Evolutionary conservation across 1,140 invertebrate species (phyloP), one percentile per base, ranked within the genome.

Genomic region (Eupeodes corollae): DNA sequence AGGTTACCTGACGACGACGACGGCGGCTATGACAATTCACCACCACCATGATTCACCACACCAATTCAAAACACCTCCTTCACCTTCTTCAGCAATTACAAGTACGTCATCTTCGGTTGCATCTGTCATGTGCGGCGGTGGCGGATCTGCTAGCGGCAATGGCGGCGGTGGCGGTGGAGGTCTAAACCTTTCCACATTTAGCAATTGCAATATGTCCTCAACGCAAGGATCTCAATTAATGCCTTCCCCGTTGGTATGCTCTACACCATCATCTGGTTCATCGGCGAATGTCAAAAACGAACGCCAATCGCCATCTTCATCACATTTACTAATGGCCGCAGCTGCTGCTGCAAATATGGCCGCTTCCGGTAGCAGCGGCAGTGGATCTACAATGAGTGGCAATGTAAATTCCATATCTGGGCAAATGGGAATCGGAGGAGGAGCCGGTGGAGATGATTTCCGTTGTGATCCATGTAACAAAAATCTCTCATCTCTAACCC

Each of bases 401-500:
- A 12, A 32, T 30, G 43, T 30, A 37, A 46, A 42, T 44, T 21
- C 31, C 12, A 50, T 52, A 39, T 56, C 49, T 40, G 51, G 57
- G 11, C 39, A 46, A 9, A 32, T 72, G 59, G 71, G 72, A 66
- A 34, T 54, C 6, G 53, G 70, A 71, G 78, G 55, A 2, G 47
- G 48, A 5, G 54, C 56, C 42, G 59, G 72, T 69, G 79, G 77
- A 61, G 83, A 84, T 73, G 82, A 85, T 73, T 86, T 86, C 78
- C 78, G 84, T 70, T 87, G 84, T 75, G 83, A 85, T 75, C 84
- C 84, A 61, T 88, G 84, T 83, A 87, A 87, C 79, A 87, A 87
- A 79, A 85, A 82, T 71, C 74, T 86, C 59, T 85, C 83, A 62
- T 86, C 84, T 53, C 74, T 86, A 70, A 86, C 84, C 58, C 79